These are phyloP conservation scores for Sinocyclocheilus anshuiensis DNA, from an alignment of 2,113 vertebrate genomes.

Conservation along the genomic window DNA sequence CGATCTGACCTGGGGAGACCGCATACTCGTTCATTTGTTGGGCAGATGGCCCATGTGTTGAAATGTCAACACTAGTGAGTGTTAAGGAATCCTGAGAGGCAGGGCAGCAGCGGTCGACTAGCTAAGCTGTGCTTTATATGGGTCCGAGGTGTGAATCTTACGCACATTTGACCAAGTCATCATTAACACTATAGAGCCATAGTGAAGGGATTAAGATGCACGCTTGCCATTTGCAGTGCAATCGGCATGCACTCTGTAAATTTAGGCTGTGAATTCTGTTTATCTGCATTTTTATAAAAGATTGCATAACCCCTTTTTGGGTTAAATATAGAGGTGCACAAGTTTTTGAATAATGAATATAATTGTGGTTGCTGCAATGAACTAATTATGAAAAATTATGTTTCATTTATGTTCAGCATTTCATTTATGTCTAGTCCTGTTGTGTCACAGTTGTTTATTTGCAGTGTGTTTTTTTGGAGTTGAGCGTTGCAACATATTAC, in stretches of 20 bases:
- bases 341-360: too few relatives aligned
- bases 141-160: slow-evolving; percentile 55
- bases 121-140: slow-evolving; percentile 50
- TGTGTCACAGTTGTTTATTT: too few relatives aligned
- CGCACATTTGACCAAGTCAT: slow-evolving; percentile 44
- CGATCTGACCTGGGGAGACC: slow-evolving; percentile 21
- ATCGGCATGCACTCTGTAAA: neutral
- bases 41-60: slow-evolving; percentile 36
- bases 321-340: too few relatives aligned
- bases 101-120: neutral
- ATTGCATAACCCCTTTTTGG: too few relatives aligned
- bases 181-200: slow-evolving; percentile 48
- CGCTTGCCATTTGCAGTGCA: neutral
- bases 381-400: too few relatives aligned
- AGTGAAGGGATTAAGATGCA: slow-evolving; percentile 38
- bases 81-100: slow-evolving; percentile 12
- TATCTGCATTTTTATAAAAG: too few relatives aligned
- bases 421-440: too few relatives aligned
- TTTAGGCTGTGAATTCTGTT: neutral
- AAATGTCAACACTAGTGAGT: slow-evolving; percentile 50
- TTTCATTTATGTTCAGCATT: too few relatives aligned
- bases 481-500: too few relatives aligned
- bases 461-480: too few relatives aligned
- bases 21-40: slow-evolving; percentile 20
- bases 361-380: too few relatives aligned